Evolutionary conservation across 1,140 invertebrate species (phyloP).

Genomic region (Chionoecetes opilio): DNA sequence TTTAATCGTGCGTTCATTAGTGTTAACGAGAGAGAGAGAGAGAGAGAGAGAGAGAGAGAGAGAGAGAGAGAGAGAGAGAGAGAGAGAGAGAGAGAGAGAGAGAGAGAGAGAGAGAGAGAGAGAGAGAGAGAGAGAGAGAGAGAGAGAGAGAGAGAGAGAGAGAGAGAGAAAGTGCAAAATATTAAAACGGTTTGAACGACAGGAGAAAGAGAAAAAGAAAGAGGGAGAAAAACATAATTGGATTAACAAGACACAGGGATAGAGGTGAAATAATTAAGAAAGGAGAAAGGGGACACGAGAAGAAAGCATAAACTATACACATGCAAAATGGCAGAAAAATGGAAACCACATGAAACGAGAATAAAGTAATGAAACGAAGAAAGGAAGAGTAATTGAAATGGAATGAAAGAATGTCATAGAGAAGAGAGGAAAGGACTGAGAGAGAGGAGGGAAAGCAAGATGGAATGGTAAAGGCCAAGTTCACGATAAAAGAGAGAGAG

Average conservation of each 20-base stretch:
- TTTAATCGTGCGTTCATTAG: too few species aligned
- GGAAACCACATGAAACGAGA: too few species aligned
- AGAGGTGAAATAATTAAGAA: background rate
- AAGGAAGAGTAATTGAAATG: background rate
- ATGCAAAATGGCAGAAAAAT: background rate
- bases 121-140: slow-evolving; percentile 27
- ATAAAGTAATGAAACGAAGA: background rate
- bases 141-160: slow-evolving; percentile 14
- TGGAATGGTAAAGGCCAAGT: too few species aligned
- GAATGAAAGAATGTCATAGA: background rate
- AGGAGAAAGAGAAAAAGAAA: background rate
- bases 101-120: slow-evolving; percentile 27
- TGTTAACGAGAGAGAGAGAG: too few species aligned
- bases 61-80: slow-evolving; percentile 27
- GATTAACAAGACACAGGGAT: background rate
- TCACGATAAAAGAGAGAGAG: background rate
- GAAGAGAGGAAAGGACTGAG: background rate
- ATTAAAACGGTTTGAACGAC: background rate
- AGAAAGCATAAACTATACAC: background rate
- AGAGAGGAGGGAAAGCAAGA: background rate
- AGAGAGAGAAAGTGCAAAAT: background rate
- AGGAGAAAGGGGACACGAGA: background rate
- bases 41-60: background rate
- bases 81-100: slow-evolving; percentile 27
- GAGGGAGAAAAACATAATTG: background rate